Percentiles rank a stretch among this genome's conserved stretches.
These are phyloP conservation scores for Diabrotica undecimpunctata DNA, from an alignment of 1,140 invertebrate genomes.

Conservation along the genomic window DNA sequence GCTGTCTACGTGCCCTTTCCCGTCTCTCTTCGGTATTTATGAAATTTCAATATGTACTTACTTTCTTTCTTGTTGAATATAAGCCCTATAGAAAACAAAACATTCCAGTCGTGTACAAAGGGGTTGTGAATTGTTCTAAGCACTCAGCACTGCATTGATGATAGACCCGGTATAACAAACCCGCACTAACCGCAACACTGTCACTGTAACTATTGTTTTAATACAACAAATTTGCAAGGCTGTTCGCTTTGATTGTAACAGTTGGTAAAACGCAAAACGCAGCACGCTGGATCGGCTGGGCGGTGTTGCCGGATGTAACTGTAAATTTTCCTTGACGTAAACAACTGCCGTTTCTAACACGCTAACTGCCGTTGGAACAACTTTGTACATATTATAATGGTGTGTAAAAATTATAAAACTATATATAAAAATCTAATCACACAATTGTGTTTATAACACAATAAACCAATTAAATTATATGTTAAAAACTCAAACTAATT, in stretches of 20 bases:
- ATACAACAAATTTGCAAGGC: conserved; percentile 6
- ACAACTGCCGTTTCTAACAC: not conserved
- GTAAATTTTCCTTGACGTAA: not conserved
- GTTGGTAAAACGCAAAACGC: conserved; percentile 16
- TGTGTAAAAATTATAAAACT: too few relatives aligned
- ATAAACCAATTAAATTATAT: too few relatives aligned
- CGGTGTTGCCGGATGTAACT: conserved; percentile 6
- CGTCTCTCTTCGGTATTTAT: too few relatives aligned
- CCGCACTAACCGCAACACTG: not conserved
- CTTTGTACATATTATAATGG: too few relatives aligned
- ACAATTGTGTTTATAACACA: too few relatives aligned
- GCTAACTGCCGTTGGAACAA: too few relatives aligned
- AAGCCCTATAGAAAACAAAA: not conserved
- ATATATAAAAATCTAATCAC: too few relatives aligned
- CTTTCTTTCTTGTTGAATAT: not conserved
- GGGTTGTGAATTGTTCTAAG: not conserved
- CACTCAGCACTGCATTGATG: not conserved
- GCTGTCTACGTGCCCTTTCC: too few relatives aligned
- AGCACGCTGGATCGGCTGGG: conserved; percentile 11
- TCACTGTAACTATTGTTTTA: not conserved
- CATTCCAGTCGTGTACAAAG: not conserved
- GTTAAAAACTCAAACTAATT: too few relatives aligned
- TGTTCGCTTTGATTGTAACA: conserved; percentile 3
- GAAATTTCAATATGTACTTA: too few relatives aligned
- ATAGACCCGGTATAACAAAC: conserved; percentile 2